Evolutionary conservation across 2,888 invertebrate species (phyloP).

Genomic region (Bhutanitis thaidina): DNA sequence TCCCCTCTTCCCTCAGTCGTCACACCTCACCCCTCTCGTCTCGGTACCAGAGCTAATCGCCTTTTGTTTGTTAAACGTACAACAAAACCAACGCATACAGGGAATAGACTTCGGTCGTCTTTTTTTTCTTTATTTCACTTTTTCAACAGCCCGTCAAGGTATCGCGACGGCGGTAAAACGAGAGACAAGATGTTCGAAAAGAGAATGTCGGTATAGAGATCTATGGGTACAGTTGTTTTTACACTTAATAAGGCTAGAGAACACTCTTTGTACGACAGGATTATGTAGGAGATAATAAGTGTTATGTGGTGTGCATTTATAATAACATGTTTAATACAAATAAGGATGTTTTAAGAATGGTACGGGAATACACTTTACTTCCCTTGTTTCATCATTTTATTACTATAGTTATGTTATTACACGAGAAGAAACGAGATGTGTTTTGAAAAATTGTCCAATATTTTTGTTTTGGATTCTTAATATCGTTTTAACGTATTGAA

Average conservation of each 20-base stretch:
- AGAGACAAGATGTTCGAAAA: conserved; percentile 4
- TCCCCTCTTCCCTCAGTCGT: conserved; percentile 28
- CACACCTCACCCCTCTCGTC: conserved; percentile 27
- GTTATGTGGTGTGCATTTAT: not conserved
- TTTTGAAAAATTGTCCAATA: too few relatives aligned
- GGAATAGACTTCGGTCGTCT: conserved; percentile 40
- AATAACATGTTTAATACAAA: not conserved
- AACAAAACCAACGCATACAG: conserved; percentile 63
- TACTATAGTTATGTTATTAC: too few relatives aligned
- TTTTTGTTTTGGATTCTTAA: too few relatives aligned
- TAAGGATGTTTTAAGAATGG: too few relatives aligned
- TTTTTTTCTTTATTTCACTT: conserved; percentile 23
- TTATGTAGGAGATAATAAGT: not conserved
- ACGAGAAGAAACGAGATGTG: too few relatives aligned
- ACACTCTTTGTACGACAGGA: not conserved
- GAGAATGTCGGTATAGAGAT: not conserved
- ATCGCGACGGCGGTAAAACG: conserved; percentile 6
- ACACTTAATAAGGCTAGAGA: not conserved
- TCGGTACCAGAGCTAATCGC: conserved; percentile 47
- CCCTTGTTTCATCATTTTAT: too few relatives aligned
- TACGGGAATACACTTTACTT: too few relatives aligned
- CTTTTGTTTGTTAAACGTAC: conserved; percentile 70
- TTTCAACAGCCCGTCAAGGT: conserved; percentile 4
- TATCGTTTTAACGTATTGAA: too few relatives aligned
- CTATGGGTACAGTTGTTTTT: not conserved